phyloP scores from a whole-genome alignment of 2,113 vertebrate species.

The Otus sunia region DNA sequence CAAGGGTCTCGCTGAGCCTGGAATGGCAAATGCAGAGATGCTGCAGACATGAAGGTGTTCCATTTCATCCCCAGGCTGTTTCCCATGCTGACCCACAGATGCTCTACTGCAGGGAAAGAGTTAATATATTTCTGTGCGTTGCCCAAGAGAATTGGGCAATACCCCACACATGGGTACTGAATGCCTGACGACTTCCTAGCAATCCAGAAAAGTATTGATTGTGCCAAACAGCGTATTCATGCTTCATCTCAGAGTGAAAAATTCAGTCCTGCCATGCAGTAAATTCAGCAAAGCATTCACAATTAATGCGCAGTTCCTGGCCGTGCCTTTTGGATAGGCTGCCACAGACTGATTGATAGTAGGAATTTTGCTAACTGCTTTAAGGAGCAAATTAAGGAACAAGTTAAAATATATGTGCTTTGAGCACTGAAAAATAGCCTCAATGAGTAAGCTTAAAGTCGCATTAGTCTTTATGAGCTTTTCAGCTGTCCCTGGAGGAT shows the following conservation, averaged over 20 bases:
- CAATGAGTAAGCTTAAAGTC: background rate
- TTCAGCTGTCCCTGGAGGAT: background rate
- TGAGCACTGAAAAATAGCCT: background rate
- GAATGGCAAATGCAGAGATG: background rate
- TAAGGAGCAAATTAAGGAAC: slow-evolving; percentile 28
- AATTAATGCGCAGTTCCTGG: slow-evolving; percentile 12
- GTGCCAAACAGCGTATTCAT: background rate
- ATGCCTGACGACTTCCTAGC: background rate
- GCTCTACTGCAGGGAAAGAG: background rate
- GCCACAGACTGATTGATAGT: background rate
- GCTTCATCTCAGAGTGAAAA: slow-evolving; percentile 21
- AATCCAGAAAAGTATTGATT: background rate
- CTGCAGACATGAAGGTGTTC: background rate
- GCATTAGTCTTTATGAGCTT: background rate
- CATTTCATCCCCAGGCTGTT: background rate
- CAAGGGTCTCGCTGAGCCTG: background rate
- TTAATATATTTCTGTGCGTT: rapidly evolving
- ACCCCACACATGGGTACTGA: background rate
- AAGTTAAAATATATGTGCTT: background rate
- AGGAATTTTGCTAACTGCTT: slow-evolving; percentile 27
- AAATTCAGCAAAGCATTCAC: slow-evolving; percentile 34
- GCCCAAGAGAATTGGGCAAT: background rate
- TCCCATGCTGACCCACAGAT: background rate
- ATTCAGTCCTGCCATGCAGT: background rate
- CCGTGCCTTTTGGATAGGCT: background rate